phyloP scores from a whole-genome alignment of 2,797 vertebrate species.

The Bucorvus abyssinicus region DNA sequence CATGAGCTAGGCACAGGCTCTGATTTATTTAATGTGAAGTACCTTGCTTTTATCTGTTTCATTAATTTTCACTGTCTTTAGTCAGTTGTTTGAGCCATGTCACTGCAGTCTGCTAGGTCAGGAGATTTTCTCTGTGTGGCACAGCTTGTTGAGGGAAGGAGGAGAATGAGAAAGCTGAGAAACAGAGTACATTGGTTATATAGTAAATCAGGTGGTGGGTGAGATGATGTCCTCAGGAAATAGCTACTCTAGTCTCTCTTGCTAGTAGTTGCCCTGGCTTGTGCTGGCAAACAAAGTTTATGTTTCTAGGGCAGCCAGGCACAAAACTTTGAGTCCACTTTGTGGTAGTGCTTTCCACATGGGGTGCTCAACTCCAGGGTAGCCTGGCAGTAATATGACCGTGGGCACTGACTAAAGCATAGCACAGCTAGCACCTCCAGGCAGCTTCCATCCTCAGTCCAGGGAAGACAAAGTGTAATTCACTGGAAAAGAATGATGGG shows the following conservation, averaged over 20 bases:
- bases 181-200: neutral
- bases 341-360: neutral
- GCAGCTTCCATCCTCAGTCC: neutral
- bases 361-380: neutral
- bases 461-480: neutral
- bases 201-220: neutral
- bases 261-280: neutral
- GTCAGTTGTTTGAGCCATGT: neutral
- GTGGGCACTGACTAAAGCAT: neutral
- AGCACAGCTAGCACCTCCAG: neutral
- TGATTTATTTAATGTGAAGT: neutral
- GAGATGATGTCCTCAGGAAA: neutral
- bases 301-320: neutral
- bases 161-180: neutral
- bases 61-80: neutral
- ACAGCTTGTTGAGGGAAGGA: neutral
- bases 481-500: neutral
- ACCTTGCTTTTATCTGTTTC: neutral
- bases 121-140: neutral
- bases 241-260: neutral
- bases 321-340: neutral
- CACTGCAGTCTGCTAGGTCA: neutral
- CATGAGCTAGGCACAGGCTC: neutral
- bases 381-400: neutral
- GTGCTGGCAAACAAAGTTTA: neutral